These are phyloP conservation scores for Hemichromis elongatus DNA, from an alignment of 2,113 vertebrate genomes.

Conservation along the genomic window DNA sequence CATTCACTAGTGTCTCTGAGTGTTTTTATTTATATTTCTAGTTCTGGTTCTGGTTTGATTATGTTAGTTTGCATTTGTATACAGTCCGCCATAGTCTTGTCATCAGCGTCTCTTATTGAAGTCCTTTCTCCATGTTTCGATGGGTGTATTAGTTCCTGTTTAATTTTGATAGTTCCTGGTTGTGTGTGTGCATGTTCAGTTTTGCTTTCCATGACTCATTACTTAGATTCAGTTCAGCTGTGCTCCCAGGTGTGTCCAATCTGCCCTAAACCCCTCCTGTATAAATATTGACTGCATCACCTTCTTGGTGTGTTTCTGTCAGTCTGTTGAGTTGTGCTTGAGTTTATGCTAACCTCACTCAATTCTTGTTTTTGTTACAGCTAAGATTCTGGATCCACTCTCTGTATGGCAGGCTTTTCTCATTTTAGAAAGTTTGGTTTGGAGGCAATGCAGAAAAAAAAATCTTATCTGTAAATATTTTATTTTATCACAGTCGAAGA, in stretches of 20 bases:
- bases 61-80: fast-evolving
- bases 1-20: not conserved
- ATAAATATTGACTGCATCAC: not conserved
- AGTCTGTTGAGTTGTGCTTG: not conserved
- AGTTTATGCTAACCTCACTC: not conserved
- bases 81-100: not conserved
- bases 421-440: not conserved
- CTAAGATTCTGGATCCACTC: not conserved
- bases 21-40: fast-evolving
- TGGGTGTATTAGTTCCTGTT: not conserved
- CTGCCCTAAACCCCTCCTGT: not conserved
- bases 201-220: not conserved
- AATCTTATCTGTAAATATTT: not conserved
- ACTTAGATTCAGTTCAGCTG: not conserved
- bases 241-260: not conserved
- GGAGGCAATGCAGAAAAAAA: not conserved
- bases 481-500: not conserved
- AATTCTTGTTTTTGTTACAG: not conserved
- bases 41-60: not conserved
- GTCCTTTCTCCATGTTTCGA: not conserved
- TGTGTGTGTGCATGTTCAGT: not conserved
- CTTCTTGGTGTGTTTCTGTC: not conserved
- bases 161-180: not conserved
- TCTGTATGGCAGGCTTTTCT: not conserved
- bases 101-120: not conserved